Conservation (phyloP, 2,888 invertebrate genomes). For the Nudaria mundana region DNA sequence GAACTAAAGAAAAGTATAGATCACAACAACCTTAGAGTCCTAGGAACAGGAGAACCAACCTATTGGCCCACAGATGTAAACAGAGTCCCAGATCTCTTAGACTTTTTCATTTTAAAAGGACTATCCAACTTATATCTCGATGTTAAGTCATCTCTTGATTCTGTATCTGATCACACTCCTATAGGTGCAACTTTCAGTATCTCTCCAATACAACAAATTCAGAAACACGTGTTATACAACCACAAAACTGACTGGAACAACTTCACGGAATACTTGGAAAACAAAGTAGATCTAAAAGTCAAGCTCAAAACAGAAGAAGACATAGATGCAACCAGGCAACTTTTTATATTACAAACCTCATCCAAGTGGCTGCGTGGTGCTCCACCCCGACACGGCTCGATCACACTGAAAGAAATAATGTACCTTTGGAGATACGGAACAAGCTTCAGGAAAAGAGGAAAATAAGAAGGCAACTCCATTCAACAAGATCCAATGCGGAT, state of each 20-base stretch:
- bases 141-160: not conserved
- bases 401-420: not conserved
- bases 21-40: constrained; percentile 1
- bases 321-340: not conserved
- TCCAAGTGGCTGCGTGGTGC: not conserved
- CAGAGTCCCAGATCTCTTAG: constrained; percentile 4
- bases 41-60: not conserved
- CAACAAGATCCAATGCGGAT: not conserved
- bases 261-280: not conserved
- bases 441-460: not conserved
- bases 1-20: constrained; percentile 3
- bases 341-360: not conserved
- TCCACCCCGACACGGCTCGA: not conserved
- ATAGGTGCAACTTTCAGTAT: not conserved
- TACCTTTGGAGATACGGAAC: not conserved
- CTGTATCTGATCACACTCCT: not conserved
- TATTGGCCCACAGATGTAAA: constrained; percentile 6
- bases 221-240: not conserved
- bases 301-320: not conserved
- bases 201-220: not conserved
- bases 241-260: not conserved
- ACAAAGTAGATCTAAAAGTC: not conserved
- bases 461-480: not conserved
- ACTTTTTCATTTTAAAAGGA: not conserved
- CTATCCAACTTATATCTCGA: not conserved